Evolutionary conservation across 2,113 vertebrate genomes (phyloP).

Genomic region (Myocastor coypus): DNA sequence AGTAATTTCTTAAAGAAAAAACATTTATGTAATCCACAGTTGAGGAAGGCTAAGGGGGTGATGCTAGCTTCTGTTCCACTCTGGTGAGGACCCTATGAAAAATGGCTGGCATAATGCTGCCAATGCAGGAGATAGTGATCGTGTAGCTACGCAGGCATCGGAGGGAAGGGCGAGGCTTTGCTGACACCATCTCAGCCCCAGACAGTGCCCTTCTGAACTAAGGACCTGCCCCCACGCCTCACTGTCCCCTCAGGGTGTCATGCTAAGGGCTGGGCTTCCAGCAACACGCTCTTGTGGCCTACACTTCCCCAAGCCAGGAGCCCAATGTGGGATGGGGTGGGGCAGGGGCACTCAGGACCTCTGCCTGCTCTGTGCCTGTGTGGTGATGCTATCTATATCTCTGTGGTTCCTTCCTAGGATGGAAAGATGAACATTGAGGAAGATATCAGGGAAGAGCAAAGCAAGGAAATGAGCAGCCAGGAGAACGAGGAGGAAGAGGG

Average conservation of each 20-base stretch:
- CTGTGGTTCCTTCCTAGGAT: slow-evolving; percentile 84
- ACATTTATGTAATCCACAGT: background rate
- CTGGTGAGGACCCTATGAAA: background rate
- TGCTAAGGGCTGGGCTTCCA: background rate
- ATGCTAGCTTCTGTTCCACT: background rate
- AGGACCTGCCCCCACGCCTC: background rate
- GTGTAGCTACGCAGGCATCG: background rate
- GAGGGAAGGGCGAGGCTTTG: background rate
- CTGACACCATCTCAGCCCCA: background rate
- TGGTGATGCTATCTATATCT: background rate
- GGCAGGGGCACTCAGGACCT: background rate
- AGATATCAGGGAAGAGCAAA: slow-evolving; percentile 58
- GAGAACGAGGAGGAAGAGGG: background rate
- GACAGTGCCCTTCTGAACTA: background rate
- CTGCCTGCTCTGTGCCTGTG: too few species aligned
- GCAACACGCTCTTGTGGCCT: too few species aligned
- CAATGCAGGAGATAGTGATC: background rate
- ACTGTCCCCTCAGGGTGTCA: background rate
- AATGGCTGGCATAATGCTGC: background rate
- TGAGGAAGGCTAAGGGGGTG: background rate
- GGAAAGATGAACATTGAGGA: slow-evolving; percentile 87
- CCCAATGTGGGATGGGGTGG: fast-evolving
- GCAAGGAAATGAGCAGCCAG: slow-evolving; percentile 45
- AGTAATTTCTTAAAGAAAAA: background rate
- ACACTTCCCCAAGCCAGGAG: too few species aligned